These are phyloP conservation scores for Pseudobourletiella spinata DNA, from an alignment of 1,140 invertebrate genomes.

Conservation along the genomic window DNA sequence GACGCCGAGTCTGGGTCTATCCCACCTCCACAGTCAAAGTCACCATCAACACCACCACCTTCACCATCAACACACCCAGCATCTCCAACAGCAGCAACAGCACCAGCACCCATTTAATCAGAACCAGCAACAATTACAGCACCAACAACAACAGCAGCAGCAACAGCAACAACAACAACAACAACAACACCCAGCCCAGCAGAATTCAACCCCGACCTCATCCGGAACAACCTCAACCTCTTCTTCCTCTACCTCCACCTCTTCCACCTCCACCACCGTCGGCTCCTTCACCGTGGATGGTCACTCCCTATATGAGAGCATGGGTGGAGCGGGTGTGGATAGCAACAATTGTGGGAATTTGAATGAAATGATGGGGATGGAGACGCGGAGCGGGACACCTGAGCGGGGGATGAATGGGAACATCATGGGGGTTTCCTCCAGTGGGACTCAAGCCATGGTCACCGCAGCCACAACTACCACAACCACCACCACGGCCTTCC, in stretches of 20 bases:
- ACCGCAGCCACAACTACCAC: neutral
- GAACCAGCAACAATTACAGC: no score
- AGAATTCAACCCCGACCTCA: neutral
- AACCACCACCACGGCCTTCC: slow-evolving; percentile 2
- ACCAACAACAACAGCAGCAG: no score
- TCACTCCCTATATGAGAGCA: neutral
- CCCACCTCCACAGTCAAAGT: no score
- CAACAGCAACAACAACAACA: no score
- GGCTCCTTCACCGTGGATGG: neutral
- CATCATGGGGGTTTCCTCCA: neutral
- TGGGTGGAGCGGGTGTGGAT: neutral
- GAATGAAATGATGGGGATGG: slow-evolving; percentile 7
- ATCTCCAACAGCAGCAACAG: no score
- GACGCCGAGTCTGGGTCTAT: no score
- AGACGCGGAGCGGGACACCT: neutral
- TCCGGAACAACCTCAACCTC: neutral
- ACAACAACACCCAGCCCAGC: no score
- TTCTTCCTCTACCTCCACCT: neutral
- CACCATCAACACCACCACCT: no score
- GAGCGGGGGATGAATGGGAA: slow-evolving; percentile 2
- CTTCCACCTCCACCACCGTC: neutral
- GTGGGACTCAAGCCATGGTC: neutral
- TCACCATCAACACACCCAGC: no score
- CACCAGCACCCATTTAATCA: no score
- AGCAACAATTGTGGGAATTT: neutral